A percentile compares a stretch with the other conserved stretches of the same genome.
phyloP scores from a whole-genome alignment of 2,888 invertebrate species.

The Leuctra nigra region DNA sequence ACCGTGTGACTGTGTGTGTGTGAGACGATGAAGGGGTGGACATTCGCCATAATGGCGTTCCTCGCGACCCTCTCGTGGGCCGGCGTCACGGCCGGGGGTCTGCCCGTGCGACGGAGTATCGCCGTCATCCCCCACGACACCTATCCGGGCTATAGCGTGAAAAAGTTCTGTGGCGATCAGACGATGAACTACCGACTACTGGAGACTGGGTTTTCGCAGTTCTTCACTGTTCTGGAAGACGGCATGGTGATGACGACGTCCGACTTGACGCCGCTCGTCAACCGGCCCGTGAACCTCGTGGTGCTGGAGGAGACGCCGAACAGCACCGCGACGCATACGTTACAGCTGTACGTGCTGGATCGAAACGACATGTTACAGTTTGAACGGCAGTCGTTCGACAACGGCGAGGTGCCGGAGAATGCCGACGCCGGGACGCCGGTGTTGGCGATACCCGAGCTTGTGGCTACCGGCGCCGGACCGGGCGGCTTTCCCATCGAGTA shows the following conservation, averaged over 20 bases:
- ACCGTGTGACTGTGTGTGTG: not conserved
- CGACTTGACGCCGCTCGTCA: constrained; percentile 72
- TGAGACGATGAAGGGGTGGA: constrained; percentile 15
- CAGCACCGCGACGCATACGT: constrained; percentile 68
- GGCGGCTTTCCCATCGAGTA: constrained; percentile 69
- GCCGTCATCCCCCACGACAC: constrained; percentile 81
- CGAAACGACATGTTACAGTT: constrained; percentile 76
- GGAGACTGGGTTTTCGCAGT: constrained; percentile 75
- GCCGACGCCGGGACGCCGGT: constrained; percentile 63
- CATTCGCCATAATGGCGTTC: constrained; percentile 16
- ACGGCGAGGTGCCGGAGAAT: constrained; percentile 68
- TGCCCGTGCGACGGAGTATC: constrained; percentile 28
- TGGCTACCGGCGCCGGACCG: constrained; percentile 45
- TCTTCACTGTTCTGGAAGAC: constrained; percentile 80
- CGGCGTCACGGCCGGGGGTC: constrained; percentile 14
- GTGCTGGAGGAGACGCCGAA: constrained; percentile 77
- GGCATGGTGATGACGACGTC: constrained; percentile 89
- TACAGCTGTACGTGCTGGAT: constrained; percentile 78
- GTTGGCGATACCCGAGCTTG: constrained; percentile 61
- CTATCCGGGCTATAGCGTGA: constrained; percentile 82
- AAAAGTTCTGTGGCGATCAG: constrained; percentile 51
- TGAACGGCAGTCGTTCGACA: constrained; percentile 54
- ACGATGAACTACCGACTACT: constrained; percentile 53
- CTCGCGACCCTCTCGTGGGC: constrained; percentile 16
- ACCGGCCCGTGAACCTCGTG: constrained; percentile 72